These are phyloP conservation scores for Drosophila elegans DNA, from an alignment of 1,140 invertebrate species.

Conservation along the genomic window DNA sequence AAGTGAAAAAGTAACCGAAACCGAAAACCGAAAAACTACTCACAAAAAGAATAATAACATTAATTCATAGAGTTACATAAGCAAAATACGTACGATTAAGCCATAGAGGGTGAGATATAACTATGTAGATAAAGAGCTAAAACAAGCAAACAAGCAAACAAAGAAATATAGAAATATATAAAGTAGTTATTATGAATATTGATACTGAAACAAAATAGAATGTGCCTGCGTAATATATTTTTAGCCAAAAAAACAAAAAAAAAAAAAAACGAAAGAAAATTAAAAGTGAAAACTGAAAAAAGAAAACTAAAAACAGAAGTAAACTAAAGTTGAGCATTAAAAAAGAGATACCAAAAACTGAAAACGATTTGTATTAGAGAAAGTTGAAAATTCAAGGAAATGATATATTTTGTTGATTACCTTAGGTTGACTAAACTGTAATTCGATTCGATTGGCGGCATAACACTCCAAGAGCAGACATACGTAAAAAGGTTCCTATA, in stretches of 20 bases:
- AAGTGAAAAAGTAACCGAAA: slow-evolving; percentile 43
- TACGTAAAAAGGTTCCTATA: slow-evolving; percentile 84
- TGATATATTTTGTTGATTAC: slow-evolving; percentile 34
- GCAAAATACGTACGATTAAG: slow-evolving; percentile 41
- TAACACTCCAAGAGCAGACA: slow-evolving; percentile 54
- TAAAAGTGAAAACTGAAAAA: slow-evolving; percentile 20
- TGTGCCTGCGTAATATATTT: slow-evolving; percentile 85
- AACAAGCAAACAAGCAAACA: slow-evolving; percentile 61
- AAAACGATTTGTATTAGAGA: slow-evolving; percentile 65
- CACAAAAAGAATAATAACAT: slow-evolving; percentile 38
- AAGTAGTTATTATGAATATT: slow-evolving; percentile 77
- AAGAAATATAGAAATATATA: slow-evolving; percentile 45
- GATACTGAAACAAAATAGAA: slow-evolving; percentile 84
- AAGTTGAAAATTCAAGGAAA: slow-evolving; percentile 64
- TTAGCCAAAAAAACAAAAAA: slow-evolving; percentile 64
- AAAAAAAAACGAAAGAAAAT: slow-evolving; percentile 16
- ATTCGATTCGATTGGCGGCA: slow-evolving; percentile 40
- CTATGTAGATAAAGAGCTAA: slow-evolving; percentile 78
- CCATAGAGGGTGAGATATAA: slow-evolving; percentile 45
- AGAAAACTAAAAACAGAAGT: slow-evolving; percentile 28
- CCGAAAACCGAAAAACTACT: slow-evolving; percentile 44
- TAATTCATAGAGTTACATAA: slow-evolving; percentile 58
- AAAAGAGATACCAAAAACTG: slow-evolving; percentile 16
- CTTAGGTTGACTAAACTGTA: slow-evolving; percentile 38
- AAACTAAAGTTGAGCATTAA: slow-evolving; percentile 49